A percentile compares a stretch with the other conserved stretches of the same genome.
Evolutionary conservation across 2,888 invertebrate genomes (phyloP).

Genomic region (Eustalomyia histrio): DNA sequence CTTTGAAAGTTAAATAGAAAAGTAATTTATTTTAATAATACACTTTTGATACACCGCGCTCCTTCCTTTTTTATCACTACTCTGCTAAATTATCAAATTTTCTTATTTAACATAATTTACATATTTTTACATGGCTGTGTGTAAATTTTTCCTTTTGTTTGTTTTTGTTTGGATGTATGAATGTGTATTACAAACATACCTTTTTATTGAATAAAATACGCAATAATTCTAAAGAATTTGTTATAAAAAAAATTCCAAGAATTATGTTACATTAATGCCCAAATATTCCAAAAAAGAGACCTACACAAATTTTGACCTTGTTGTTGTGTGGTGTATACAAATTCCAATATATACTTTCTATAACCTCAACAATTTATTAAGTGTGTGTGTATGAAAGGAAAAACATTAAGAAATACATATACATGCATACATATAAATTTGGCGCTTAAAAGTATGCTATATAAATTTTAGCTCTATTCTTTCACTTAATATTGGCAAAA

Average conservation of each 20-base stretch:
- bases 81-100: constrained; percentile 19
- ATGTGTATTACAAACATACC: constrained; percentile 12
- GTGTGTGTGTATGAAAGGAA: not conserved
- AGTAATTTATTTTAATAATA: constrained; percentile 9
- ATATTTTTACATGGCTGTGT: constrained; percentile 7
- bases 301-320: constrained; percentile 34
- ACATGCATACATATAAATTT: constrained; percentile 13
- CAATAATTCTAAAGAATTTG: constrained; percentile 17
- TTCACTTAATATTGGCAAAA: not conserved
- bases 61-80: not conserved
- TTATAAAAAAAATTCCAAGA: not conserved
- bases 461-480: not conserved
- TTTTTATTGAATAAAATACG: constrained; percentile 41
- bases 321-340: constrained; percentile 4
- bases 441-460: constrained; percentile 51
- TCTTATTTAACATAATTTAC: constrained; percentile 29
- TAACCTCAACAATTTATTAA: constrained; percentile 23
- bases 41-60: not conserved
- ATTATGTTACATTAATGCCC: constrained; percentile 1
- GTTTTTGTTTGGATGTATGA: not conserved
- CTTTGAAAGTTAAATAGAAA: not conserved
- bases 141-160: not conserved
- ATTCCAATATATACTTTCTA: constrained; percentile 25
- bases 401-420: constrained; percentile 11
- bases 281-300: not conserved